Evolutionary conservation across 1,140 invertebrate genomes (phyloP), one percentile per base, ranked within the genome.

Genomic region (Camponotus pennsylvanicus): DNA sequence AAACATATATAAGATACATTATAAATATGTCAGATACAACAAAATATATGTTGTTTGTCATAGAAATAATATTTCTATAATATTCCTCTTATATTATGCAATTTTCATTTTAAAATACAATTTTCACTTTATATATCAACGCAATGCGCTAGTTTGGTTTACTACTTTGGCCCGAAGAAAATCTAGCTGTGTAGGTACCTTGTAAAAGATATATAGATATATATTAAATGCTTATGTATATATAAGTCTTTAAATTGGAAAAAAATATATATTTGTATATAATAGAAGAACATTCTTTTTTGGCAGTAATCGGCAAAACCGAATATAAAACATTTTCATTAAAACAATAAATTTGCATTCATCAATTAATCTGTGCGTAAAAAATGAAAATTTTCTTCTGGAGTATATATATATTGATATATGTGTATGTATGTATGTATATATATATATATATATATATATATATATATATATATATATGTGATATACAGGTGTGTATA

Each of bases 81-180:
- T 76, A 76, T 13, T 4, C 66, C 45, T 18, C 13, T 52, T 15
- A 52, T 52, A 59, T 52, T 64, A 63, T 85, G 61, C 34, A 52
- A 55, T 76, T 85, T n/a, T 40, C 40, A 40, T 3, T 40, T 40
- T 40, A 66, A 84, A 84, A 32, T 76, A 84, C 40, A 76, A 84
- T 63, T 84, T 85, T 64, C 15, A n/a, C 37, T 57, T 66, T 66
- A 45, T 5, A 52, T 85, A 55, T 78, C 55, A 73, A 57, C 69
- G 79, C 78, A 88, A 87, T 66, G 59, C 71, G 59, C 63, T 84
- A 70, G 66, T 90, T 90, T 90, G 89, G 89, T 90, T 45, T 90
- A 61, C 70, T 87, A 89, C 89, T 90, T 90, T 90, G 89, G 89
- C 89, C 89, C 78, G 73, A 89, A 71, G 45, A 87, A 77, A 77